These are phyloP conservation scores for Sphyrna mokarran DNA, from an alignment of 2,113 vertebrate genomes.

Conservation along the genomic window DNA sequence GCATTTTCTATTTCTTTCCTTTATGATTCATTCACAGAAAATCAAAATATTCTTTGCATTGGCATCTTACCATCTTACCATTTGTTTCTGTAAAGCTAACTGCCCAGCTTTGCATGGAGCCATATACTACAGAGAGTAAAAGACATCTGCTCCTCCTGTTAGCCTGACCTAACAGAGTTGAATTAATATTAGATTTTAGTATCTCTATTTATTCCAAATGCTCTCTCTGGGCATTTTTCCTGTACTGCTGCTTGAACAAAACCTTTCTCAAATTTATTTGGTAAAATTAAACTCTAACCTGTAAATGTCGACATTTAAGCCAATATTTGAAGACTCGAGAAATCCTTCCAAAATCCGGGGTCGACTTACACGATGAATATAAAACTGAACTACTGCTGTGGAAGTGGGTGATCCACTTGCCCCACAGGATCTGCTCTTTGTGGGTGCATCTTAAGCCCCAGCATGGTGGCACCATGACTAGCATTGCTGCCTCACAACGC, in stretches of 20 bases:
- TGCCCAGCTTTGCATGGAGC: not conserved
- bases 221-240: not conserved
- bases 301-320: too few species aligned
- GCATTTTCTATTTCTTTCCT: not conserved
- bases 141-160: not conserved
- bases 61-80: not conserved
- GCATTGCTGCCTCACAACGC: too few species aligned
- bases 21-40: constrained; percentile 2
- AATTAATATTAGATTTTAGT: not conserved
- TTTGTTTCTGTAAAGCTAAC: not conserved
- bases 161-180: not conserved
- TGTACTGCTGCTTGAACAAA: not conserved
- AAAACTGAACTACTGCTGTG: too few species aligned
- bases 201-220: not conserved
- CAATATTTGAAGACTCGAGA: too few species aligned
- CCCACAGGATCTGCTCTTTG: too few species aligned
- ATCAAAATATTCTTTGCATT: not conserved
- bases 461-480: too few species aligned
- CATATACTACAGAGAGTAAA: not conserved
- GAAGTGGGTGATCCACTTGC: too few species aligned
- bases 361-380: too few species aligned
- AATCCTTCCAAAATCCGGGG: too few species aligned
- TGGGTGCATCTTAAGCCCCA: too few species aligned
- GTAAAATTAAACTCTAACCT: not conserved
- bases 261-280: not conserved